phyloP scores from a whole-genome alignment of 2,797 vertebrate genomes.

The Pyrocephalus nanus region DNA sequence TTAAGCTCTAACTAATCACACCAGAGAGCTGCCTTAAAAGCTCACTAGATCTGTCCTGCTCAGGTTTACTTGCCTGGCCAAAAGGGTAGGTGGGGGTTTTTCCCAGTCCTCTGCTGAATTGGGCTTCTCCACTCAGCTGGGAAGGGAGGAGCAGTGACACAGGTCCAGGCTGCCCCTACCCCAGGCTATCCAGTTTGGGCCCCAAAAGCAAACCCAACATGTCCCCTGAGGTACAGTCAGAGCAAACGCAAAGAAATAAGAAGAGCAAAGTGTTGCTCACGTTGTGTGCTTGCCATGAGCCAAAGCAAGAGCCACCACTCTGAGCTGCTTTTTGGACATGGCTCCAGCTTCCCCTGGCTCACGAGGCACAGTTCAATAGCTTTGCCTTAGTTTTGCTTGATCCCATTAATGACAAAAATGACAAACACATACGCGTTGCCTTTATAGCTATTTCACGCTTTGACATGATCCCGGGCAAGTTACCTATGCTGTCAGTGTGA shows the following conservation, averaged over 20 bases:
- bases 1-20: conserved; percentile 63
- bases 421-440: conserved; percentile 57
- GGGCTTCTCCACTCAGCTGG: background rate
- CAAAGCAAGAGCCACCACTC: background rate
- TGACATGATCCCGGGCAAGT: conserved; percentile 53
- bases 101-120: background rate
- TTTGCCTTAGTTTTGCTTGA: conserved; percentile 52
- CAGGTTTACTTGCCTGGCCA: background rate
- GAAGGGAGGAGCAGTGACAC: background rate
- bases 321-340: background rate
- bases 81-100: background rate
- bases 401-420: conserved; percentile 56
- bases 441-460: conserved; percentile 67
- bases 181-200: background rate
- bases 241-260: background rate
- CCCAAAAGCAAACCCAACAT: background rate
- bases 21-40: conserved; percentile 45
- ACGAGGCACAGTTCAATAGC: conserved; percentile 22
- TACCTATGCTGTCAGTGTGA: conserved; percentile 57
- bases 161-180: background rate
- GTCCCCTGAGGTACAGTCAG: background rate
- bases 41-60: conserved; percentile 42
- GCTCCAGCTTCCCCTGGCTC: background rate
- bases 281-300: background rate
- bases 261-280: background rate